Base-by-base conservation (phyloP, 2,888 invertebrate genomes). In the Calliopum simillimum region DNA sequence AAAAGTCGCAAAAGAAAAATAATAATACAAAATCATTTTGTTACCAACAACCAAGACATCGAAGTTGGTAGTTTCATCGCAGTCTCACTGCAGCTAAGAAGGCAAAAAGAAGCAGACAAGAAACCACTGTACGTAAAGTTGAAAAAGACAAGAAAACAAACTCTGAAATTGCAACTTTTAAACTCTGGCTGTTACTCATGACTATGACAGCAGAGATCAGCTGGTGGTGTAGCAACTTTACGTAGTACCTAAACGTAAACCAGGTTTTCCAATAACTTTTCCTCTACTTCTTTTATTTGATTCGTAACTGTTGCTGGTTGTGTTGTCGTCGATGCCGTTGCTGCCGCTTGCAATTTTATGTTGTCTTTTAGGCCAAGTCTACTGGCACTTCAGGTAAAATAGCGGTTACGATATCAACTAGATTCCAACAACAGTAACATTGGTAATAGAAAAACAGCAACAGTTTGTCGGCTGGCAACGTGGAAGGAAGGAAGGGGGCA, bases 361-460 rank as follows among this genome's bases (percentile, higher is more conserved):
- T n/a, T 43, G 49, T 25, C 44, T 53, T 66, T 66, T 56, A 56
- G 65, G 65, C 65, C 65, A 56, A 43, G 65, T 66, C 65, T 66
- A n/a, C 65, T 44, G 1, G 11, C 23, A 25, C 65, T 43, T 8
- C 21, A 44, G 65, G 53, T 51, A 53, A 64, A 43, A 23, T 64
- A 64, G 64, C 55, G 55, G 65, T 65, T 65, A 55, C 55, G 33
- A 33, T 55, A 41, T 49, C 25, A 16, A 49, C 56, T 14, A 63
- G 2, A 23, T 12, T 53, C 14, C 14, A 53, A 23, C 4, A 59
- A 16, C 43, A 59, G 3, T 2, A 19, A 2, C 43, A 61, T 8
- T 6, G 19, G n/a, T 5, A 21, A 47, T 19, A 21, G 14, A 21
- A 44, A 43, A 47, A 25, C 49, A 44, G 63, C 14, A 63, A 33